phyloP scores from a whole-genome alignment of 2,888 invertebrate genomes.

The Helicoverpa assulta region DNA sequence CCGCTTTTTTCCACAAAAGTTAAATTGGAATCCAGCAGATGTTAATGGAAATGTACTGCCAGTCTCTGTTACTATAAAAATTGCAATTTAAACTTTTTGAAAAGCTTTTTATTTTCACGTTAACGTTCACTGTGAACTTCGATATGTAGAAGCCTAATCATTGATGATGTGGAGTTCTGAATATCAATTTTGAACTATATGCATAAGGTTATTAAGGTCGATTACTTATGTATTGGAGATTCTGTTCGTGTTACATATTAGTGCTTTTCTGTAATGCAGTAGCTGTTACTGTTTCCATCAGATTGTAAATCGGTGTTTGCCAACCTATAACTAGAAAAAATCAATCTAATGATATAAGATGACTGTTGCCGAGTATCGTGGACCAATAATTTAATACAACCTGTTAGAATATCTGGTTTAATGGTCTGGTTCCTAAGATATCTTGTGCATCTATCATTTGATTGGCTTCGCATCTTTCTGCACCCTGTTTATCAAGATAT shows the following conservation, averaged over 20 bases:
- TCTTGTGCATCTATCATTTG: conserved; percentile 33
- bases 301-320: not conserved
- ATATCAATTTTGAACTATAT: not conserved
- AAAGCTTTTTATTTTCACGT: conserved; percentile 38
- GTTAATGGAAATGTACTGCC: conserved; percentile 60
- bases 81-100: conserved; percentile 61
- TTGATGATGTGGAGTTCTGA: not conserved
- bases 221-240: no score
- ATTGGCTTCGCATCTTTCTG: conserved; percentile 32
- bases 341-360: conserved; percentile 19
- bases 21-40: conserved; percentile 63
- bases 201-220: not conserved
- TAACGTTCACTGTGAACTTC: conserved; percentile 8
- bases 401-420: conserved; percentile 29
- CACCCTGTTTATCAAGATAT: conserved; percentile 35
- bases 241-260: not conserved
- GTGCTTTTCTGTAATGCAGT: not conserved
- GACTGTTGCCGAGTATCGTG: conserved; percentile 32
- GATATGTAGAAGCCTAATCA: not conserved
- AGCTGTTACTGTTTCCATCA: not conserved
- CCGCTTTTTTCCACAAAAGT: conserved; percentile 55
- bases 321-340: conserved; percentile 36
- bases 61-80: conserved; percentile 59
- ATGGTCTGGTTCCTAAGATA: conserved; percentile 24
- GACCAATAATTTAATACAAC: conserved; percentile 39